phyloP scores from a whole-genome alignment of 1,140 invertebrate species.

The Mactra quadrangularis region DNA sequence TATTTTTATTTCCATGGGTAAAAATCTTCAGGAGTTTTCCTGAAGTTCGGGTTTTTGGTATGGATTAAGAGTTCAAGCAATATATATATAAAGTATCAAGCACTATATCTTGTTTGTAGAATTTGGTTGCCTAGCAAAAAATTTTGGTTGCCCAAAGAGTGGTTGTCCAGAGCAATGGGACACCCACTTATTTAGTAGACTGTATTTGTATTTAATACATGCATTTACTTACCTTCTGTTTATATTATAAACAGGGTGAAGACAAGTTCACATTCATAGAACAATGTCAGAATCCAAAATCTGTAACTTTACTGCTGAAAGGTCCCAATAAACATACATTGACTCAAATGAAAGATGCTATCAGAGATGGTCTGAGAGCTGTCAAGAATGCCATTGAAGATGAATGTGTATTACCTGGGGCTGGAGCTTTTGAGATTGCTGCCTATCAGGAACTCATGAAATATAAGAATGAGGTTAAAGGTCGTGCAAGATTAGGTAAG shows the following conservation, averaged over 20 bases:
- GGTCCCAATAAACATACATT: conserved; percentile 98
- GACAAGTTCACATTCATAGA: conserved; percentile 99
- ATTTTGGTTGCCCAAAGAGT: no score
- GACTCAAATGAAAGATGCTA: conserved; percentile 97
- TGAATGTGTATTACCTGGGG: conserved; percentile 93
- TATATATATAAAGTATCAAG: no score
- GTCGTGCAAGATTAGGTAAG: conserved; percentile 94
- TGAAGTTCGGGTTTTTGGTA: no score
- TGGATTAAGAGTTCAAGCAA: no score
- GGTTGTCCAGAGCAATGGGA: no score
- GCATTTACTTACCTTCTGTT: no score
- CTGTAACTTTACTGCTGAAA: conserved; percentile 98
- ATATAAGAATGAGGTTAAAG: conserved; percentile 94
- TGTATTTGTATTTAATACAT: no score
- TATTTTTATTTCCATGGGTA: no score
- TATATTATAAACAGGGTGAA: conserved; percentile 89
- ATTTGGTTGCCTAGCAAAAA: no score
- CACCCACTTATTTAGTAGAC: no score
- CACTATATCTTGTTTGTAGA: no score
- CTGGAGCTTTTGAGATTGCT: conserved; percentile 98
- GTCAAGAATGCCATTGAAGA: conserved; percentile 99
- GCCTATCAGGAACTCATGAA: conserved; percentile 92
- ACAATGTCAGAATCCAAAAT: conserved; percentile 96
- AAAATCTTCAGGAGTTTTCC: no score
- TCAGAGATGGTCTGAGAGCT: conserved; percentile 97